Percentiles rank a stretch among this genome's conserved stretches.
phyloP scores from a whole-genome alignment of 2,888 invertebrate genomes.

The Tenthredo notha region DNA sequence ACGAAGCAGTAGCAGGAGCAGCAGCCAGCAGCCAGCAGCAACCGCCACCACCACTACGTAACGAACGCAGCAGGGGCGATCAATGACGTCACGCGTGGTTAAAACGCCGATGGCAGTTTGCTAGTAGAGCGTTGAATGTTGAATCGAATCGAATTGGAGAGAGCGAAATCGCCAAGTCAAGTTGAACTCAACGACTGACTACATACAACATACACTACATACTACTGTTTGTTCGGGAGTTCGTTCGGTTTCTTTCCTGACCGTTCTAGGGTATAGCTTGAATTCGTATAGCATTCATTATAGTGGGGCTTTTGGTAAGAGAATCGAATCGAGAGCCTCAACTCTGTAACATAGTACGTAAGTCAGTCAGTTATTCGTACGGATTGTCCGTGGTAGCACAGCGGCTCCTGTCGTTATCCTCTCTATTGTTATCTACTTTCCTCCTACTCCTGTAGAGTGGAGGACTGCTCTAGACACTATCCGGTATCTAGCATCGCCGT shows the following conservation, averaged over 20 bases:
- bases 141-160: constrained; percentile 40
- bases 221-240: constrained; percentile 7
- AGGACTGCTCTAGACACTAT: not conserved
- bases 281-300: not conserved
- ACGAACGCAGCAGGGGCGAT: constrained; percentile 62
- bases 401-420: not conserved
- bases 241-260: not conserved
- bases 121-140: constrained; percentile 31
- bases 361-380: constrained; percentile 26
- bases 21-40: not conserved
- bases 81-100: constrained; percentile 68
- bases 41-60: constrained; percentile 22
- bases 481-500: not conserved
- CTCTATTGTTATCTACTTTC: not conserved
- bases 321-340: constrained; percentile 28
- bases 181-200: constrained; percentile 20
- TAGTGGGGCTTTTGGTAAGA: constrained; percentile 25
- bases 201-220: not conserved
- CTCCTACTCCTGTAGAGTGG: not conserved
- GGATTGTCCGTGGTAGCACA: constrained; percentile 40
- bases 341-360: not conserved
- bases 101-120: constrained; percentile 60
- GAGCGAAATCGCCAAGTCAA: constrained; percentile 21
- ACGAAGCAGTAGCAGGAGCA: not conserved
- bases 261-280: constrained; percentile 4